phyloP scores from a whole-genome alignment of 1,140 invertebrate species.

The Coptotermes formosanus region DNA sequence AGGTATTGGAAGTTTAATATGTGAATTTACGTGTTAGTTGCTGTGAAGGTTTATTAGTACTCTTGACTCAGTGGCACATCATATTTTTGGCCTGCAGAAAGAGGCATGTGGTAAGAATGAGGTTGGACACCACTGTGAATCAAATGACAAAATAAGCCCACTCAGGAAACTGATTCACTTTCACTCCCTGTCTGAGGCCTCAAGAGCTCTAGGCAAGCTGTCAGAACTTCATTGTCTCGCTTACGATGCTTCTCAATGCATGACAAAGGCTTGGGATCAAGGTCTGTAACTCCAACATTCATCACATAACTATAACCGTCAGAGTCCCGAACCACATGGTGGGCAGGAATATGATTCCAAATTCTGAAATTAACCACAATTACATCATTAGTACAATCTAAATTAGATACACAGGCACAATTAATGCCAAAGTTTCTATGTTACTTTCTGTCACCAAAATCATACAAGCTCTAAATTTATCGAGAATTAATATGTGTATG shows the following conservation, averaged over 20 bases:
- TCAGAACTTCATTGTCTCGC: slow-evolving; percentile 48
- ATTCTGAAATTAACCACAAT: slow-evolving; percentile 36
- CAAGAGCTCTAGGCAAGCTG: slow-evolving; percentile 41
- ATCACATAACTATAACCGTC: slow-evolving; percentile 46
- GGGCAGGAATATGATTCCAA: slow-evolving; percentile 23
- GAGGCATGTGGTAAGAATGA: too few relatives aligned
- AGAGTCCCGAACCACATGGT: slow-evolving; percentile 44
- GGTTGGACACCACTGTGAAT: background rate
- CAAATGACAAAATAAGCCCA: background rate
- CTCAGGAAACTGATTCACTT: background rate
- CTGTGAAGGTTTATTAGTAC: too few relatives aligned
- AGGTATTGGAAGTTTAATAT: too few relatives aligned
- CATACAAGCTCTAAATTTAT: too few relatives aligned
- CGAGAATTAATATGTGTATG: too few relatives aligned
- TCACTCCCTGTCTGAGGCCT: background rate
- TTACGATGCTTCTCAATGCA: slow-evolving; percentile 54
- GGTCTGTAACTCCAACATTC: slow-evolving; percentile 51
- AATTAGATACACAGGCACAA: too few relatives aligned
- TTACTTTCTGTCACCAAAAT: too few relatives aligned
- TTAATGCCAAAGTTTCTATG: too few relatives aligned
- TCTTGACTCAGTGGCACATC: too few relatives aligned
- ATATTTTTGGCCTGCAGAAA: too few relatives aligned
- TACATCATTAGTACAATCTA: too few relatives aligned
- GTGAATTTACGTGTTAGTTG: too few relatives aligned
- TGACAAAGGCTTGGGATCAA: slow-evolving; percentile 55